A percentile compares a stretch with the other conserved stretches of the same genome.
Conservation (phyloP, 2,888 invertebrate genomes). For the Monoplex corrugatus region DNA sequence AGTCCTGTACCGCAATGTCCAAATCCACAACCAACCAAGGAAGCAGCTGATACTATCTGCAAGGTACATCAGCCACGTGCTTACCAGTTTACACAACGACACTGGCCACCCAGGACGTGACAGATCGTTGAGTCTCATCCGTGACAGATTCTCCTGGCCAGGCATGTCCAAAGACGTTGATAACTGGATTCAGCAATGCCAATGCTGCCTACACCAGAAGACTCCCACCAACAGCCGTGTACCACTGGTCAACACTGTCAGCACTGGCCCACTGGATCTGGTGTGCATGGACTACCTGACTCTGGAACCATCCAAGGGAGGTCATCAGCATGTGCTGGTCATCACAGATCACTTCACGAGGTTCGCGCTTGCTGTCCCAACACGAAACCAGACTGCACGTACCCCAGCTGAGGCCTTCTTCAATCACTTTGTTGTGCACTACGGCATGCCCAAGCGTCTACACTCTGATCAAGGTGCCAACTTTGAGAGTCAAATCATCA, state of each 20-base stretch:
- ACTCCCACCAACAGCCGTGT: too few relatives aligned
- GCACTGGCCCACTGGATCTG: background rate
- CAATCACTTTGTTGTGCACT: background rate
- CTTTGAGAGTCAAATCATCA: background rate
- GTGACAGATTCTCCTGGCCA: slow-evolving; percentile 36
- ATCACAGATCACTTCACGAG: slow-evolving; percentile 31
- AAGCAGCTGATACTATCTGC: background rate
- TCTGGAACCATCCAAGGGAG: background rate
- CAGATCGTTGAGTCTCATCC: background rate
- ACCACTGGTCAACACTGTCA: slow-evolving; percentile 31
- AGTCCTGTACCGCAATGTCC: background rate
- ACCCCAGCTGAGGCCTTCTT: slow-evolving; percentile 6
- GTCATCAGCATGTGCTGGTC: background rate
- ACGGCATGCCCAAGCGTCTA: background rate
- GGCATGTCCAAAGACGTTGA: slow-evolving; percentile 21
- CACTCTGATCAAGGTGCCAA: slow-evolving; percentile 8
- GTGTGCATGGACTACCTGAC: background rate
- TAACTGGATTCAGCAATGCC: background rate
- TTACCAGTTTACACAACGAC: background rate
- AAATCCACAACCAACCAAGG: background rate
- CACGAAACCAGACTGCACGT: background rate
- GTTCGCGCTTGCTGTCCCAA: background rate
- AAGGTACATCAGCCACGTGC: background rate
- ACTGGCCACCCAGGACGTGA: background rate
- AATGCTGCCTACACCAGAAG: background rate